Evolutionary conservation across 92 coral and sea anemone genomes (phyloP).

Genomic region (Palythoa grandis): DNA sequence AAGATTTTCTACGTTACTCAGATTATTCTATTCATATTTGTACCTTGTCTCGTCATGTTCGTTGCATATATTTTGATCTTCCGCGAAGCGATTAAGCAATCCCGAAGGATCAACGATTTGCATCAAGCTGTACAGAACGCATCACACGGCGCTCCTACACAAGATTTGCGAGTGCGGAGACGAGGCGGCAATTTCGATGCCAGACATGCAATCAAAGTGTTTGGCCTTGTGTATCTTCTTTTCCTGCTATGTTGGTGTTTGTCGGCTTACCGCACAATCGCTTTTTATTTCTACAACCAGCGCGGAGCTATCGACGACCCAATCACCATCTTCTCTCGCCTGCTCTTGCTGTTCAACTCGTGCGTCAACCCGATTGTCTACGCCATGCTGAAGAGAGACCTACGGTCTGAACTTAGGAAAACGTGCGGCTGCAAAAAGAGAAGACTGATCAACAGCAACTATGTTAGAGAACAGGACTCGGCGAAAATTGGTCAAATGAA

Average conservation of each 20-base stretch:
- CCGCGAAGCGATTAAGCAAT: conserved; percentile 69
- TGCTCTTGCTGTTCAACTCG: conserved; percentile 73
- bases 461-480: background rate
- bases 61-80: conserved; percentile 73
- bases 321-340: conserved; percentile 68
- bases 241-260: conserved; percentile 77
- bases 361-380: conserved; percentile 77
- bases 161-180: conserved; percentile 29
- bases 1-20: conserved; percentile 82
- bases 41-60: conserved; percentile 78
- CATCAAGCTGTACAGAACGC: conserved; percentile 50
- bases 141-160: conserved; percentile 34
- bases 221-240: conserved; percentile 75
- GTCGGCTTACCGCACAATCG: conserved; percentile 80
- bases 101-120: conserved; percentile 69
- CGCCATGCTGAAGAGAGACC: conserved; percentile 81
- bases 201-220: conserved; percentile 76
- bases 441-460: background rate
- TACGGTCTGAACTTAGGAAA: conserved; percentile 69
- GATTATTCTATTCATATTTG: conserved; percentile 73
- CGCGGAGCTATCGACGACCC: conserved; percentile 59
- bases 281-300: conserved; percentile 52
- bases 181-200: conserved; percentile 68
- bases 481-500: conserved; percentile 7
- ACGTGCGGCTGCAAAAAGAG: conserved; percentile 9